Evolutionary conservation across 2,113 vertebrate species (phyloP).

Genomic region (Corydoras maculifer): DNA sequence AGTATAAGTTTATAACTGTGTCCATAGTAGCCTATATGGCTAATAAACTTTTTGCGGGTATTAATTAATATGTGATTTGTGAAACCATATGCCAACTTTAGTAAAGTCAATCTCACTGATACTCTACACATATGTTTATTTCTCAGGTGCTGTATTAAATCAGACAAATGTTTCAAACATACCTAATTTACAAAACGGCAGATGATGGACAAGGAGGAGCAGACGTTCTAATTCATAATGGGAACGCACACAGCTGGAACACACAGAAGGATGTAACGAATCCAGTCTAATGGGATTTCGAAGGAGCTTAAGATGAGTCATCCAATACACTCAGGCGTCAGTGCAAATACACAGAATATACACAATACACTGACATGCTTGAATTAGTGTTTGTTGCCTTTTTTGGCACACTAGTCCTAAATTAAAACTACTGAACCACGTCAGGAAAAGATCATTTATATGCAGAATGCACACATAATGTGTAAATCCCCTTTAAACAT

Average conservation of each 20-base stretch:
- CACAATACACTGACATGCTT: not conserved
- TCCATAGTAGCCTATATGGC: too few species aligned
- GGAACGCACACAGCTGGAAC: constrained; percentile 3
- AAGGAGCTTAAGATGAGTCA: constrained; percentile 39
- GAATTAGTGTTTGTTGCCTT: constrained; percentile 7
- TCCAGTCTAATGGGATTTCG: constrained; percentile 29
- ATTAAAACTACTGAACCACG: not conserved
- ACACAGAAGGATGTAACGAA: constrained; percentile 24
- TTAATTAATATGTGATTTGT: not conserved
- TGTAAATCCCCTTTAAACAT: too few species aligned
- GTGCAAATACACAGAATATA: constrained; percentile 15
- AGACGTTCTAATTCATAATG: not conserved
- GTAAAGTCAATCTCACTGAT: not conserved
- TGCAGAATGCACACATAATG: not conserved
- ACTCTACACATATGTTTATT: not conserved
- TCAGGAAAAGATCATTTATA: not conserved
- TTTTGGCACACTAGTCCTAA: not conserved
- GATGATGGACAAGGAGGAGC: not conserved
- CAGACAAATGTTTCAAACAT: not conserved
- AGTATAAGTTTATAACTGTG: too few species aligned
- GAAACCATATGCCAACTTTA: not conserved
- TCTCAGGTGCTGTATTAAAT: not conserved
- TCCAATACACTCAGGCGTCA: constrained; percentile 16
- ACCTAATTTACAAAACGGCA: not conserved
- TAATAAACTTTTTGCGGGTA: too few species aligned